Conservation (phyloP, 2,888 invertebrate species). For the Coremacera marginata region DNA sequence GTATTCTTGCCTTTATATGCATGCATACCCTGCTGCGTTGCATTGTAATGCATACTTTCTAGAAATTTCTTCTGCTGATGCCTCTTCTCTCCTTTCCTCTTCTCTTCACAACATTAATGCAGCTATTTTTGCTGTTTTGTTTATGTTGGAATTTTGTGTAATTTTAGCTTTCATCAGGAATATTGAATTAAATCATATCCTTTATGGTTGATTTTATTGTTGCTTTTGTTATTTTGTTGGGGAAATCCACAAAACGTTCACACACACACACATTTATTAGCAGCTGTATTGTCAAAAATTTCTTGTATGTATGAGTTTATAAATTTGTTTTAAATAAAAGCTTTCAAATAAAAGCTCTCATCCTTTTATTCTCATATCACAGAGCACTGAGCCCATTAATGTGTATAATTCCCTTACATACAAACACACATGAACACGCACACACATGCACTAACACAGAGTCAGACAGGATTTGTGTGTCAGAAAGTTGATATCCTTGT, state of each 20-base stretch:
- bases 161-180: conserved; percentile 49
- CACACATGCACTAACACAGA: neutral
- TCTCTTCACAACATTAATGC: no score
- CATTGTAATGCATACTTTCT: neutral
- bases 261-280: neutral
- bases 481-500: conserved; percentile 5
- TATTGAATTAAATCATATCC: conserved; percentile 48
- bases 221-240: conserved; percentile 9
- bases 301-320: conserved; percentile 8
- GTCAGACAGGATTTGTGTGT: neutral
- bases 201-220: neutral
- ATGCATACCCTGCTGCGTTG: neutral
- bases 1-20: neutral
- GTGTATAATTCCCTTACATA: conserved; percentile 8
- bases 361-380: neutral
- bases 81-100: no score
- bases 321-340: conserved; percentile 21
- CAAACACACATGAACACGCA: neutral
- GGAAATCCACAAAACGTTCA: neutral
- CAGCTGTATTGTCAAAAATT: conserved; percentile 27
- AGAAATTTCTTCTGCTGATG: neutral
- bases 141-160: conserved; percentile 38
- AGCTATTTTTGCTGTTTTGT: neutral
- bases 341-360: conserved; percentile 1
- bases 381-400: conserved; percentile 1